Evolutionary conservation across 2,888 invertebrate genomes (phyloP).

Genomic region (Selenia dentaria): DNA sequence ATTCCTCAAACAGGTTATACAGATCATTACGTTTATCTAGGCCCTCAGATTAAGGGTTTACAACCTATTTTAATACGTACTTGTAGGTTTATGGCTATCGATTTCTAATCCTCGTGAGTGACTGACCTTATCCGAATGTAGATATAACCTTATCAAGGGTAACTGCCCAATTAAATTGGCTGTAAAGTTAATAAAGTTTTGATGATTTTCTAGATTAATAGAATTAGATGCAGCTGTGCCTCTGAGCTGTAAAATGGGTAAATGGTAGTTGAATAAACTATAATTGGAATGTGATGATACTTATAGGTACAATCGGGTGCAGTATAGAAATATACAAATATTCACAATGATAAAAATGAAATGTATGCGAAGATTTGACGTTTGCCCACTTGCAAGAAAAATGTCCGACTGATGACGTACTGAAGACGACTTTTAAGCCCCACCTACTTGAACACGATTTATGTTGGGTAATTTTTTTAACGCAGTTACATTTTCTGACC

Average conservation of each 20-base stretch:
- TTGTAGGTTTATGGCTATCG: conserved; percentile 17
- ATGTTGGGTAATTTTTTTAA: no score
- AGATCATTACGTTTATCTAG: conserved; percentile 13
- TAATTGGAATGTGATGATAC: no score
- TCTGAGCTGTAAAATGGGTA: not conserved
- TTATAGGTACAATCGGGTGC: no score
- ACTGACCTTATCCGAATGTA: conserved; percentile 10
- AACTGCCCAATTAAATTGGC: conserved; percentile 10
- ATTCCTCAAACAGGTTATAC: not conserved
- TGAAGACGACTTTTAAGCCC: no score
- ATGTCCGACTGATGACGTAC: no score
- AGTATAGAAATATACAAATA: no score
- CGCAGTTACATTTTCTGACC: no score
- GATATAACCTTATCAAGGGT: conserved; percentile 8
- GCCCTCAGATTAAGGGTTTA: conserved; percentile 16
- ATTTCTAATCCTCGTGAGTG: conserved; percentile 11
- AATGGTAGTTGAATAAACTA: no score
- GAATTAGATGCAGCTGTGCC: conserved; percentile 23
- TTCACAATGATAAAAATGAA: no score
- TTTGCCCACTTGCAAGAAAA: no score
- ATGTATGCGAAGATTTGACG: no score
- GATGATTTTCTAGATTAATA: conserved; percentile 19
- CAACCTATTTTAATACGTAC: conserved; percentile 15
- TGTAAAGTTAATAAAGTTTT: conserved; percentile 25
- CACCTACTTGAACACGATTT: no score